These are phyloP conservation scores for Xestoiulus laeticollis DNA, from an alignment of 2,888 invertebrate genomes.

Conservation along the genomic window DNA sequence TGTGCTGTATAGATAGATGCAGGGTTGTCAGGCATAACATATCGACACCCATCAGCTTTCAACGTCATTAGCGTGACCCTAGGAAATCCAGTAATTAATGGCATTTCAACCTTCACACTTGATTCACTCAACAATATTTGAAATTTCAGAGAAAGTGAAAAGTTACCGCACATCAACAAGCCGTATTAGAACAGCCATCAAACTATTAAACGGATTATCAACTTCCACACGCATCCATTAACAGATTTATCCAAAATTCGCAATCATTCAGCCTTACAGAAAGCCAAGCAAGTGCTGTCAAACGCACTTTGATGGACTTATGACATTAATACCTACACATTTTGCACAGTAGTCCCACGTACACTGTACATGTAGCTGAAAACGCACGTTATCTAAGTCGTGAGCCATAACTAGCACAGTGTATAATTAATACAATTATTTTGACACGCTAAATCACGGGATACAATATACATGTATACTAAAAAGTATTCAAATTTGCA, in stretches of 20 bases:
- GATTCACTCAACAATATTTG: conserved; percentile 34
- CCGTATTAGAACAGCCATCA: conserved; percentile 28
- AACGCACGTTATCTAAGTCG: background rate
- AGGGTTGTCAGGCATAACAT: background rate
- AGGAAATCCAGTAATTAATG: conserved; percentile 25
- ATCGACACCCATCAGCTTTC: background rate
- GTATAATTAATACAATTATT: too few species aligned
- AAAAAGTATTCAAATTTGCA: too few species aligned
- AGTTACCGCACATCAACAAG: conserved; percentile 20
- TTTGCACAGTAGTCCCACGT: background rate
- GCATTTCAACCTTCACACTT: conserved; percentile 1
- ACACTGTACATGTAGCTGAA: background rate
- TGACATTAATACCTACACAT: conserved; percentile 11
- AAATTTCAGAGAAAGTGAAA: conserved; percentile 23
- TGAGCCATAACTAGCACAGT: too few species aligned
- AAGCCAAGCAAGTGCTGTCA: conserved; percentile 34
- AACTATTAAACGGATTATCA: conserved; percentile 37
- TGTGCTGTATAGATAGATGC: background rate
- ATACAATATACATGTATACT: too few species aligned
- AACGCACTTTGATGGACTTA: conserved; percentile 15
- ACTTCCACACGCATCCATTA: conserved; percentile 36
- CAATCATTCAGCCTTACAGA: conserved; percentile 21
- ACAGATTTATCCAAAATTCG: conserved; percentile 17
- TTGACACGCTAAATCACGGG: too few species aligned
- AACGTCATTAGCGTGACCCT: conserved; percentile 15